Evolutionary conservation across 2,888 invertebrate genomes (phyloP).

Genomic region (Tuberolachnus salignus): DNA sequence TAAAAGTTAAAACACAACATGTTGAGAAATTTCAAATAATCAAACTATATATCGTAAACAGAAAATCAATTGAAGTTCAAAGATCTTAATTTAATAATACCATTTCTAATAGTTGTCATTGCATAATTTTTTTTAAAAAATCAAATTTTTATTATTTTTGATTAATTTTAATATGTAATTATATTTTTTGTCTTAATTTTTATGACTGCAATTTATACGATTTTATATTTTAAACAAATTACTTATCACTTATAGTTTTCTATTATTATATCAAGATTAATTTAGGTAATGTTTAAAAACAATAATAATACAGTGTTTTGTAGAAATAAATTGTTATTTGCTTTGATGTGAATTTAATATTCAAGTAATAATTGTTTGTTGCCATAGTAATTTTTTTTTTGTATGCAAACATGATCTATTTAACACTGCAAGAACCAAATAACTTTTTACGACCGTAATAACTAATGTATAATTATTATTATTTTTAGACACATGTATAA

Average conservation of each 20-base stretch:
- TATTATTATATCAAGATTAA: not conserved
- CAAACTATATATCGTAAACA: not conserved
- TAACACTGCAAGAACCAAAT: too few species aligned
- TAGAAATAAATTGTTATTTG: not conserved
- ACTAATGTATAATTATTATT: not conserved
- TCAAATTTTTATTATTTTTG: not conserved
- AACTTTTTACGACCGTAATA: not conserved
- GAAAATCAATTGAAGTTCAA: not conserved
- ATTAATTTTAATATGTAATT: not conserved
- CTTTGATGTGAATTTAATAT: not conserved
- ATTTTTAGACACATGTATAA: not conserved
- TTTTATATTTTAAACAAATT: not conserved
- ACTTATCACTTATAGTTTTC: not conserved
- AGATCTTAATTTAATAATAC: too few species aligned
- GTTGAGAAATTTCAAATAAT: slow-evolving; percentile 32
- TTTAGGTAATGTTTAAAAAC: not conserved
- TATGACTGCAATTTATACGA: not conserved
- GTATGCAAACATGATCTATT: not conserved
- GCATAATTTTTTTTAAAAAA: not conserved
- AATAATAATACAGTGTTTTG: not conserved
- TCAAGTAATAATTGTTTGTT: not conserved
- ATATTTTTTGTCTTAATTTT: not conserved
- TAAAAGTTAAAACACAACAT: slow-evolving; percentile 31
- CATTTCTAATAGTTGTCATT: not conserved
- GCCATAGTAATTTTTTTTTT: slow-evolving; percentile 44